Evolutionary conservation across 2,113 vertebrate species (phyloP).

Genomic region (Antigone vipio): DNA sequence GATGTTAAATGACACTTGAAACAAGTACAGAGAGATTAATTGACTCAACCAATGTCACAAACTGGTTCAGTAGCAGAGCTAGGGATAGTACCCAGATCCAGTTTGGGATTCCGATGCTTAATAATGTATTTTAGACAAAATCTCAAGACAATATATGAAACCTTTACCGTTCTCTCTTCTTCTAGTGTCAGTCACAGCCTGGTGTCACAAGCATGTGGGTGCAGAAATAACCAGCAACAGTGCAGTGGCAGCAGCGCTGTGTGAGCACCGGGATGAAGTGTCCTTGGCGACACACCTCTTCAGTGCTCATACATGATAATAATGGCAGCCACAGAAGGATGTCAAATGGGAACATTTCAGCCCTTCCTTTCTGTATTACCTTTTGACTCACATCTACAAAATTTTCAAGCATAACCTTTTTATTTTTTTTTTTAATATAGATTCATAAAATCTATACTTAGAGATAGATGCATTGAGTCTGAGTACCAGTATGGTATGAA

Average conservation of each 20-base stretch:
- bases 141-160: neutral
- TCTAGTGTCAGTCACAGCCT: neutral
- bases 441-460: neutral
- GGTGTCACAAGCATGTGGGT: neutral
- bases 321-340: neutral
- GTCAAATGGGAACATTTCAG: neutral
- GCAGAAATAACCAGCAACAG: neutral
- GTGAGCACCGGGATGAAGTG: neutral
- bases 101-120: neutral
- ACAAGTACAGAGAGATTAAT: neutral
- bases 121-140: neutral
- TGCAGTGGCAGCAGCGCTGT: neutral
- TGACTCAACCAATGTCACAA: neutral
- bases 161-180: neutral
- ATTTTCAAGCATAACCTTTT: neutral
- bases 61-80: neutral
- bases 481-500: neutral
- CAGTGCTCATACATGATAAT: neutral
- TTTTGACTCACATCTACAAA: neutral
- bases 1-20: neutral
- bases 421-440: neutral
- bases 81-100: neutral
- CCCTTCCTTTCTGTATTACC: neutral
- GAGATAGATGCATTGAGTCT: neutral
- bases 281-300: neutral